These are phyloP conservation scores for Ophonus ardosiacus DNA, from an alignment of 2,888 invertebrate genomes.

Conservation along the genomic window DNA sequence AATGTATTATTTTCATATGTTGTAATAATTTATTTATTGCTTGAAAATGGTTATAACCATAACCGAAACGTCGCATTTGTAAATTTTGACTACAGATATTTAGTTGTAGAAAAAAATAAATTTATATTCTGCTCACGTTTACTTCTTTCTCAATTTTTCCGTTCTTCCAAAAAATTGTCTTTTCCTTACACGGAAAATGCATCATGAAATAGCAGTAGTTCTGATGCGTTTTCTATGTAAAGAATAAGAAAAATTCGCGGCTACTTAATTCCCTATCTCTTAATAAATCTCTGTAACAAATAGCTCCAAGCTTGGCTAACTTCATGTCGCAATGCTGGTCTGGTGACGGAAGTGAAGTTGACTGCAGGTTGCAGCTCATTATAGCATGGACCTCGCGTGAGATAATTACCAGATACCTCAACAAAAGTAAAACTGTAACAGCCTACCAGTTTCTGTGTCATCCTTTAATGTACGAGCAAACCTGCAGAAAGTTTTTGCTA, in stretches of 20 bases:
- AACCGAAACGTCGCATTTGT: too few relatives aligned
- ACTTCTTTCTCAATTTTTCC: neutral
- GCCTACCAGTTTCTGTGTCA: constrained; percentile 29
- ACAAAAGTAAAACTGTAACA: constrained; percentile 41
- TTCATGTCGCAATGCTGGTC: constrained; percentile 12
- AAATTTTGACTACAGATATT: too few relatives aligned
- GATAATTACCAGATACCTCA: constrained; percentile 14
- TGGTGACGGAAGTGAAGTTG: constrained; percentile 25
- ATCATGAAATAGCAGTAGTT: neutral
- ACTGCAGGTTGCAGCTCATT: constrained; percentile 24
- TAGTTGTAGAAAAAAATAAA: too few relatives aligned
- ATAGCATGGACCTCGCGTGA: constrained; percentile 30
- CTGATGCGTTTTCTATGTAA: neutral
- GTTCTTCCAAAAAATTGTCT: neutral
- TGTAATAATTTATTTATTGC: too few relatives aligned
- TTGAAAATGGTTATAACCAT: too few relatives aligned
- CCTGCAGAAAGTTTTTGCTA: neutral
- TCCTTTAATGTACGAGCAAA: constrained; percentile 1
- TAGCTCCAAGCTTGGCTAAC: neutral
- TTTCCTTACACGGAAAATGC: neutral
- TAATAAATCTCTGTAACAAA: neutral
- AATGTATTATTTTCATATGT: too few relatives aligned
- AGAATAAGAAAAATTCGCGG: neutral
- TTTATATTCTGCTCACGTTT: neutral
- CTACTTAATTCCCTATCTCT: neutral